Evolutionary conservation across 2,797 vertebrate genomes (phyloP), one percentile per base, ranked within the genome.

Genomic region (Poecilia picta): DNA sequence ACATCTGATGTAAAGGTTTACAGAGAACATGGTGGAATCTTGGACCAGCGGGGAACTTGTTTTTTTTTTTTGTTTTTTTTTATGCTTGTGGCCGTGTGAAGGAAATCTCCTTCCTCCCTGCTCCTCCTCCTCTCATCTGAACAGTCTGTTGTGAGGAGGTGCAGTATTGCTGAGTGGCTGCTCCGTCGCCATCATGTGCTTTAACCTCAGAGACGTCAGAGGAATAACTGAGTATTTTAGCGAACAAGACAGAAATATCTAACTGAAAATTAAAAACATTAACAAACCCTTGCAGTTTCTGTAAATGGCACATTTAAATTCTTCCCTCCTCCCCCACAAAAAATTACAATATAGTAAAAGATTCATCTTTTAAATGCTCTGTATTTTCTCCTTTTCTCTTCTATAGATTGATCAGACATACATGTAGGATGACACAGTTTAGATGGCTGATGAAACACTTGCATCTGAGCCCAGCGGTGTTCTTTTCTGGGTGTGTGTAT

Each of bases 121-220:
- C 74, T 84, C 81, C 41, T 82, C 53, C 53, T 77, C 72, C 57
- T 82, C 81, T 78, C 47, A 39, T 79, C 64, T 33, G 13, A 18
- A 31, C 68, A 10, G 84, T 51, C 20, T 8, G 25, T 15, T n/a
- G 72, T 81, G 88, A 82, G 83, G 87, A 89, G 87, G 68, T 82
- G 78, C 84, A 80, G 89, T 93, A 91, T 91, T 92, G 93, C 91
- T 93, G 85, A 83, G 85, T 84, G 87, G 90, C 88, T 78, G 83
- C 88, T 83, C 85, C 11, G 28, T 71, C 82, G 81, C 88, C 84
- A 79, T 73, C 31, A 76, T 93, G 91, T 92, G 92, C 91, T 93
- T 93, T 93, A 84, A 90, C 87, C 88, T 89, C 84, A 1, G 78
- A 87, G 88, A 85, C 80, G 84, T 86, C 76, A 39, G 85, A 91